These are phyloP conservation scores for Rhea pennata DNA, from an alignment of 2,113 vertebrate species.

Conservation along the genomic window DNA sequence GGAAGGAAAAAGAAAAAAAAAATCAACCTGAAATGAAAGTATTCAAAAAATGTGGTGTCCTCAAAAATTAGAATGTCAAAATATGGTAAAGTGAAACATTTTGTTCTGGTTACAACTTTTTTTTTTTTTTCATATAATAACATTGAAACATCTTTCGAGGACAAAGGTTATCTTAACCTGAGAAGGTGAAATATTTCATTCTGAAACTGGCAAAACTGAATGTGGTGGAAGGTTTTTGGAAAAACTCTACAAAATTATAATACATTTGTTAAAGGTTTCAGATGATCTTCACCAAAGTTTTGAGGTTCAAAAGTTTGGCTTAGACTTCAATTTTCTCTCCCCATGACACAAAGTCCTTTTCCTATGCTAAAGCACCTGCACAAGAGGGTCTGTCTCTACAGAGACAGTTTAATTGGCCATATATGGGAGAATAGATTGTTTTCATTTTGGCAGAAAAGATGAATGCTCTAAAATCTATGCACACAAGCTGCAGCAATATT, in stretches of 20 bases:
- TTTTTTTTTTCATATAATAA: background rate
- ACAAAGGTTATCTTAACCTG: background rate
- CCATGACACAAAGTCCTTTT: background rate
- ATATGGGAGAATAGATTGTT: background rate
- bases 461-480: background rate
- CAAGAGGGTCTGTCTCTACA: background rate
- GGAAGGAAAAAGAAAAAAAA: background rate
- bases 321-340: background rate
- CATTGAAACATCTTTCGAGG: background rate
- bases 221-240: background rate
- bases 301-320: background rate
- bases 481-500: background rate
- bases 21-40: background rate
- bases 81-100: conserved; percentile 16
- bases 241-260: background rate
- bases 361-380: background rate
- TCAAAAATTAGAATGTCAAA: background rate
- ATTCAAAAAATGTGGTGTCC: background rate
- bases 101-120: background rate
- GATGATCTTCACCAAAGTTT: background rate
- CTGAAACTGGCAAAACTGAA: background rate
- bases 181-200: background rate
- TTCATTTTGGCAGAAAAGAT: background rate
- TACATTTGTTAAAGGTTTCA: background rate
- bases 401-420: background rate